Evolutionary conservation across 2,797 vertebrate genomes (phyloP), one percentile per base, ranked within the genome.

Genomic region (Gymnoscopelus microlampas): DNA sequence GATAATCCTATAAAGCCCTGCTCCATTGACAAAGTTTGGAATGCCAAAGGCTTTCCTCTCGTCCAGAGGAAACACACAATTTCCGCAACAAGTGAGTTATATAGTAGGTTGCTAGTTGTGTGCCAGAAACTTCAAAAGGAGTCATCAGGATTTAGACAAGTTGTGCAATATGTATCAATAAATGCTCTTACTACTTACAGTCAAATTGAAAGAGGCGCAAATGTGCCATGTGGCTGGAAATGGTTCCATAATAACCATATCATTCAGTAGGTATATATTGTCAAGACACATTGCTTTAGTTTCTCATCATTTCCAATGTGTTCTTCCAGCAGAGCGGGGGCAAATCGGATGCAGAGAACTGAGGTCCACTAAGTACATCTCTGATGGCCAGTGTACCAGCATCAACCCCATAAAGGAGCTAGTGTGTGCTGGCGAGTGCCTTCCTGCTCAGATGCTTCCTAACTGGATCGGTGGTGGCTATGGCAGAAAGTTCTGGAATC

Each of bases 351-450:
- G 97, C 87, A 91, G 97, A 71, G 97, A 99, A 70, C 91, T 99
- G 80, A 92, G 97, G 68, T 99, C 97, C 72, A 99, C 97, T 23
- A 99, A 99, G 82, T 99, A 99, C 83, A 98, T 99, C 90, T 99
- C 97, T 0, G 97, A 99, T 0, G 97, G 97, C 63, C 97, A 97
- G 84, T 99, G 97, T 90, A 99, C 97, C 85, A 99, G 97, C 87
- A 94, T 98, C 70, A 97, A 94, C 61, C 97, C 97, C 23, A 93
- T 99, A 83, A 98, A 98, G 91, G 97, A 99, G 91, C 89, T 99
- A 80, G 96, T 99, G 65, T 99, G 97, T 71, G 96, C 97, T 0
- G 97, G 97, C 0, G 96, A 98, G 79, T 99, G 97, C 74, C 93
- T 99, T 67, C 97, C 97, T 0, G 92, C 98, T 73, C 95, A 95